These are phyloP conservation scores for Pseudochirops cupreus DNA, from an alignment of 2,797 vertebrate genomes.

Conservation along the genomic window DNA sequence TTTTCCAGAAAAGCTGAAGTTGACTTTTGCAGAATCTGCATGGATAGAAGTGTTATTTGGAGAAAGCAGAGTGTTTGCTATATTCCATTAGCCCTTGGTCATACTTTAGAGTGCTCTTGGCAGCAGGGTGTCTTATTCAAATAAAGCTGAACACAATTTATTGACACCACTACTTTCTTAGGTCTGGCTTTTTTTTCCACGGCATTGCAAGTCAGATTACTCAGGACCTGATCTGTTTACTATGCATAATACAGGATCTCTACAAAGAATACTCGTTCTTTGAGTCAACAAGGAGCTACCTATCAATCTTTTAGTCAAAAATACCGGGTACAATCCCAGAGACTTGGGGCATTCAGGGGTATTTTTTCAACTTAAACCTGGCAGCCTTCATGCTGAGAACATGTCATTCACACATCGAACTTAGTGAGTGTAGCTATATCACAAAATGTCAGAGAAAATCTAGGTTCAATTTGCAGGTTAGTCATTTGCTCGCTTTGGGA, in stretches of 20 bases:
- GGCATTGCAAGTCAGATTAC: slow-evolving; percentile 37
- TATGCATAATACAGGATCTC: not conserved
- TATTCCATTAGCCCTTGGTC: slow-evolving; percentile 17
- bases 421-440: not conserved
- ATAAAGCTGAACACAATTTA: slow-evolving; percentile 34
- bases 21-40: slow-evolving; percentile 50
- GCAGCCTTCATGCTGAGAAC: not conserved
- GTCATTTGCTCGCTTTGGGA: not conserved
- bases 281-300: not conserved
- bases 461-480: not conserved
- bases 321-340: not conserved
- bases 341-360: not conserved
- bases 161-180: not conserved
- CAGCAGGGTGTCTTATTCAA: slow-evolving; percentile 28
- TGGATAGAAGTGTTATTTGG: slow-evolving; percentile 47
- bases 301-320: not conserved
- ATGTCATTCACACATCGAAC: not conserved
- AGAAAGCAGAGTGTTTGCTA: slow-evolving; percentile 37
- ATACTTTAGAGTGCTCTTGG: slow-evolving; percentile 12
- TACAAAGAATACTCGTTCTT: not conserved
- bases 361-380: not conserved
- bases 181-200: slow-evolving; percentile 9
- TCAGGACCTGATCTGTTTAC: not conserved
- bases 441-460: not conserved
- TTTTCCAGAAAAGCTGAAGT: slow-evolving; percentile 32